phyloP scores from a whole-genome alignment of 2,797 vertebrate genomes.

The Chaetodon trifasciatus region DNA sequence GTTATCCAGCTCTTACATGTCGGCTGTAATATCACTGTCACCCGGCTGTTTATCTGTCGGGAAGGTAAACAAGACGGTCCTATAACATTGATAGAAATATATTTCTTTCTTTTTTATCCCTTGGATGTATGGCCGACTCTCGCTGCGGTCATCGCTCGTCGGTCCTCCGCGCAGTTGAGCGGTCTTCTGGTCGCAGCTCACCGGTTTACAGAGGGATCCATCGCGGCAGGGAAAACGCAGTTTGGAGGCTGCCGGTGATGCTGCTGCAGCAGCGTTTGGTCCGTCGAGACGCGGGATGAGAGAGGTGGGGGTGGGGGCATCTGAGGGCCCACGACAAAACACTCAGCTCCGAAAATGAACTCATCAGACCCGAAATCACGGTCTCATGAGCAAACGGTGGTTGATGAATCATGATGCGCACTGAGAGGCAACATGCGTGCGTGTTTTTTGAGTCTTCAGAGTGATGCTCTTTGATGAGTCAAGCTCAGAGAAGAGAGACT shows the following conservation, averaged over 20 bases:
- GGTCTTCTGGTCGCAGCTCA: conserved; percentile 55
- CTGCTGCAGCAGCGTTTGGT: conserved; percentile 77
- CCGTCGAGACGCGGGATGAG: conserved; percentile 81
- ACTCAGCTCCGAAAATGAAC: conserved; percentile 68
- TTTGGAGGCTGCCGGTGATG: conserved; percentile 78
- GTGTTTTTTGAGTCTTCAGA: conserved; percentile 30
- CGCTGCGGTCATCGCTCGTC: conserved; percentile 35
- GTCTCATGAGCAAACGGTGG: conserved; percentile 76
- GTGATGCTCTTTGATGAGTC: conserved; percentile 61
- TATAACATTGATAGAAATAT: conserved; percentile 35
- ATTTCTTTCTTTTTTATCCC: conserved; percentile 38
- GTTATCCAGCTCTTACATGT: conserved; percentile 81
- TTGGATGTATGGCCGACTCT: conserved; percentile 15
- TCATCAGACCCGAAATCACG: conserved; percentile 70
- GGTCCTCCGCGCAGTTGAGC: conserved; percentile 32
- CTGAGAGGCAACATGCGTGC: conserved; percentile 43
- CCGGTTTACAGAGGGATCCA: conserved; percentile 63
- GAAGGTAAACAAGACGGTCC: conserved; percentile 73
- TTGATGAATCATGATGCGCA: conserved; percentile 78
- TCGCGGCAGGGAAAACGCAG: conserved; percentile 78
- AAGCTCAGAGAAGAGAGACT: conserved; percentile 29
- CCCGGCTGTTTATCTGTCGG: conserved; percentile 55
- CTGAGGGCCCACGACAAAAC: conserved; percentile 77
- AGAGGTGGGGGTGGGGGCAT: conserved; percentile 72
- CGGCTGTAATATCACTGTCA: conserved; percentile 65